phyloP scores from a whole-genome alignment of 2,113 vertebrate genomes.

The Catharus fuscescens region DNA sequence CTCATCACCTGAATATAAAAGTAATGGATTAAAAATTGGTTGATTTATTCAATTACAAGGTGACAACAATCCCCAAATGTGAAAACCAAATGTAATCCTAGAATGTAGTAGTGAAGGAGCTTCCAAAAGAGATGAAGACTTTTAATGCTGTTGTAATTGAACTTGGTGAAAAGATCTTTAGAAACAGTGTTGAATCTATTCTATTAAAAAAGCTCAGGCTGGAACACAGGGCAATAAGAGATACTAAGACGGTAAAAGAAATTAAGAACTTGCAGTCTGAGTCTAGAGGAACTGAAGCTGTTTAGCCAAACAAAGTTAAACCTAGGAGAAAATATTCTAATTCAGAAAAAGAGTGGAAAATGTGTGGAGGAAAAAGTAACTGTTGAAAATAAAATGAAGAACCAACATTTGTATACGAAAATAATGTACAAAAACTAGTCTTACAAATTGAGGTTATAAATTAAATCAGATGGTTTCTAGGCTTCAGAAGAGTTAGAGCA shows the following conservation, averaged over 20 bases:
- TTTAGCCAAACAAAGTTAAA: neutral
- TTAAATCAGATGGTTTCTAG: neutral
- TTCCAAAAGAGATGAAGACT: neutral
- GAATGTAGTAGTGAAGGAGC: neutral
- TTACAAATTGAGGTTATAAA: neutral
- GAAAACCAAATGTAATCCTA: neutral
- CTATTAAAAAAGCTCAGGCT: neutral
- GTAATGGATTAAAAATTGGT: neutral
- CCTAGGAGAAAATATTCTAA: neutral
- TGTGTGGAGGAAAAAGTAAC: neutral
- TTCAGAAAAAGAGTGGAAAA: neutral
- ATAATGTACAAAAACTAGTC: neutral
- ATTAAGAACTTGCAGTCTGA: neutral
- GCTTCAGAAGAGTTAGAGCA: neutral
- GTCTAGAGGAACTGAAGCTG: neutral
- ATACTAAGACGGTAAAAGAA: neutral
- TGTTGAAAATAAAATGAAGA: neutral
- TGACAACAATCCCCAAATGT: neutral
- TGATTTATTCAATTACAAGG: neutral
- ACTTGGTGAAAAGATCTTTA: neutral
- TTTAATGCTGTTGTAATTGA: neutral
- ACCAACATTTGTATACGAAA: neutral
- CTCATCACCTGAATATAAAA: neutral
- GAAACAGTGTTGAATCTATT: neutral
- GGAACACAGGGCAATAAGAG: neutral